phyloP scores from a whole-genome alignment of 2,888 invertebrate genomes.

The Molanna angustata region DNA sequence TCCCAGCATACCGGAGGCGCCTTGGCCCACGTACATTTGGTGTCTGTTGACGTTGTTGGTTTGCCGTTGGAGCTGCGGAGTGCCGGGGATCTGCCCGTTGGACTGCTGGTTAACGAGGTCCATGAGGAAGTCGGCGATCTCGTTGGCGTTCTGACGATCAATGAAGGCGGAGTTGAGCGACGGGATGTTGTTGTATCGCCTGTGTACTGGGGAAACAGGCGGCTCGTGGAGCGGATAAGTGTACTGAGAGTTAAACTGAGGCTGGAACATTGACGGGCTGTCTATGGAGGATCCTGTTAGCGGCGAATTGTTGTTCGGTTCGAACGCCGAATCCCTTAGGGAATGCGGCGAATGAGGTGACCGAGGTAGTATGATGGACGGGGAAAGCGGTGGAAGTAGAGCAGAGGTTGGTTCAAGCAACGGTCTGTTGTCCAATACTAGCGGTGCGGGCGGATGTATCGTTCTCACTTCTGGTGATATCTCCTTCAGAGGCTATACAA shows the following conservation, averaged over 20 bases:
- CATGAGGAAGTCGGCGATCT: slow-evolving; percentile 26
- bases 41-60: not conserved
- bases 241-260: slow-evolving; percentile 1
- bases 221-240: slow-evolving; percentile 4
- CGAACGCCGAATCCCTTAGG: slow-evolving; percentile 8
- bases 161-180: slow-evolving; percentile 28
- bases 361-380: slow-evolving; percentile 1
- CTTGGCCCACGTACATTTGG: not conserved
- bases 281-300: not conserved
- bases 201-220: not conserved
- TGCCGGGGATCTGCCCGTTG: slow-evolving; percentile 1
- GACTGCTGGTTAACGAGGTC: slow-evolving; percentile 22
- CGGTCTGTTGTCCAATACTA: slow-evolving; percentile 11
- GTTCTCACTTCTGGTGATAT: not conserved
- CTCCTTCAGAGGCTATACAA: slow-evolving; percentile 5
- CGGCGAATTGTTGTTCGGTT: slow-evolving; percentile 18
- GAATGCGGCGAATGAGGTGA: not conserved
- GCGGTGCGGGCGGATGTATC: slow-evolving; percentile 3
- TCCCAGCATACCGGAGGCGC: not conserved
- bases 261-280: not conserved
- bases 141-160: slow-evolving; percentile 37
- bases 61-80: slow-evolving; percentile 3
- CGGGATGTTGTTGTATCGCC: slow-evolving; percentile 9
- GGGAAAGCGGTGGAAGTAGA: slow-evolving; percentile 8
- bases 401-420: slow-evolving; percentile 13